Conservation (phyloP, 2,888 invertebrate genomes). For the Ametastegia equiseti region DNA sequence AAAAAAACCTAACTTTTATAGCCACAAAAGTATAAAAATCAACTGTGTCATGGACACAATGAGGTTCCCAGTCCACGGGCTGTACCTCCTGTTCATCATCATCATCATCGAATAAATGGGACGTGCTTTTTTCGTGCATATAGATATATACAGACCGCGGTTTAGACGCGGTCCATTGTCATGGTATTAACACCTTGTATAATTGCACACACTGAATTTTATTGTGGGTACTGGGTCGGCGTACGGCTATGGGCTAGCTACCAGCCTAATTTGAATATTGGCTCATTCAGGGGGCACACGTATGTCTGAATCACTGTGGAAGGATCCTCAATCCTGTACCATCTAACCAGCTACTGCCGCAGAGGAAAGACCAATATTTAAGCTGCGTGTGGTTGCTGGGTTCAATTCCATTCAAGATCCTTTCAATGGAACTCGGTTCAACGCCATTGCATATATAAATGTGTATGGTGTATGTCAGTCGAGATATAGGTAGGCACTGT, state of each 20-base stretch:
- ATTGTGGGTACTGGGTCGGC: slow-evolving; percentile 60
- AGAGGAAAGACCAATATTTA: slow-evolving; percentile 64
- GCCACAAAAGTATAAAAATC: not conserved
- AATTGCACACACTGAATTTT: slow-evolving; percentile 69
- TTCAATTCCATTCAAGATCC: slow-evolving; percentile 49
- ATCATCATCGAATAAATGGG: not conserved
- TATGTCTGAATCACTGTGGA: not conserved
- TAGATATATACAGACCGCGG: not conserved
- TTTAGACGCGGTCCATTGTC: slow-evolving; percentile 64
- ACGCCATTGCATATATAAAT: slow-evolving; percentile 16
- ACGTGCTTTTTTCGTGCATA: not conserved
- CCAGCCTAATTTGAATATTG: slow-evolving; percentile 55
- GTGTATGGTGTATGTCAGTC: too few relatives aligned
- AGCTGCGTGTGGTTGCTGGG: slow-evolving; percentile 53
- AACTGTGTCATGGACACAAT: not conserved
- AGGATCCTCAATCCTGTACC: not conserved
- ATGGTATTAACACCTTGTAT: slow-evolving; percentile 75
- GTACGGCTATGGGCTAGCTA: slow-evolving; percentile 12
- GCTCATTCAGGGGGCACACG: slow-evolving; percentile 50
- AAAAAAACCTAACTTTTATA: too few relatives aligned
- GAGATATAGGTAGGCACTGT: not conserved
- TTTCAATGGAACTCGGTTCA: slow-evolving; percentile 47
- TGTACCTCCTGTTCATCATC: not conserved
- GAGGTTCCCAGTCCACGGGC: not conserved
- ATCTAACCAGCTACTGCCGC: slow-evolving; percentile 37